These are phyloP conservation scores for Melanaphis sacchari DNA, from an alignment of 1,140 invertebrate genomes.

Conservation along the genomic window DNA sequence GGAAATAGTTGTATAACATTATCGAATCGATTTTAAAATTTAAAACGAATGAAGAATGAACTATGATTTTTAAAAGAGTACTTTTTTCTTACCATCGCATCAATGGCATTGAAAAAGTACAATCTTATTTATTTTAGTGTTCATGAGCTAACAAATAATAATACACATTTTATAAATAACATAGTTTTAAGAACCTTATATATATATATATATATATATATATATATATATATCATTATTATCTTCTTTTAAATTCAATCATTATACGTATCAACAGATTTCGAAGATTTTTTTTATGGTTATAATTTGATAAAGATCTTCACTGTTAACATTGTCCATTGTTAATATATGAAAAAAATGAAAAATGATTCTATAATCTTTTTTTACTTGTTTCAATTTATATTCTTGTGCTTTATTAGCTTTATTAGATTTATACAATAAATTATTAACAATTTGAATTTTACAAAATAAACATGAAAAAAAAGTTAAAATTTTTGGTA, in stretches of 20 bases:
- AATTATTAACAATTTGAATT: neutral
- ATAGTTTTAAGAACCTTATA: too few species aligned
- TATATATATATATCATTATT: neutral
- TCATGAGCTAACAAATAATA: neutral
- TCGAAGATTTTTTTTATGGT: too few species aligned
- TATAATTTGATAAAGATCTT: neutral
- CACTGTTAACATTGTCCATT: neutral
- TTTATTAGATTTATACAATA: neutral
- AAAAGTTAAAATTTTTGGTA: neutral
- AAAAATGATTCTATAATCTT: neutral
- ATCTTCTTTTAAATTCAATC: neutral
- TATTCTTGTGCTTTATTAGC: neutral
- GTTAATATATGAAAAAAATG: neutral
- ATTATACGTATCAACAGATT: neutral
- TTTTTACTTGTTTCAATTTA: neutral
- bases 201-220: too few species aligned
- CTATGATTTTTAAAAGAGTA: conserved; percentile 73
- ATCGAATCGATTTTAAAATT: conserved; percentile 71
- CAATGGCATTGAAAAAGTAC: conserved; percentile 79
- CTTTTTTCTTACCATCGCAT: conserved; percentile 89
- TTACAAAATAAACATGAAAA: neutral
- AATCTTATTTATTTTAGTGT: neutral
- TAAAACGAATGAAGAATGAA: conserved; percentile 82
- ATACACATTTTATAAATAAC: neutral
- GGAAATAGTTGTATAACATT: conserved; percentile 73